phyloP scores from a whole-genome alignment of 2,113 vertebrate genomes.

The Poeciliopsis turrubarensis region DNA sequence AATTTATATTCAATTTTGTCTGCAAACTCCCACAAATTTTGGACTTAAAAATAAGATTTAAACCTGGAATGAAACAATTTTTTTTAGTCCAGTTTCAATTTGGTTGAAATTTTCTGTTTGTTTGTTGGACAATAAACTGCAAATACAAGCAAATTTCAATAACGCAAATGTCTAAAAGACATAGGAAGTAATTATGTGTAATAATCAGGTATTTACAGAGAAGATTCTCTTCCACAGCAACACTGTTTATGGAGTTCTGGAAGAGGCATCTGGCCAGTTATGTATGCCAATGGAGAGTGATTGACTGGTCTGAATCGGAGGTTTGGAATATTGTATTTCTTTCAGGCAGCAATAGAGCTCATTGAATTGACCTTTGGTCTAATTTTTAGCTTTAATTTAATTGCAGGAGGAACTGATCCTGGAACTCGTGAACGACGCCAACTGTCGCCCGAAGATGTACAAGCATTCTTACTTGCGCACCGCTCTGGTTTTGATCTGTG shows the following conservation, averaged over 20 bases:
- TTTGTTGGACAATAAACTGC: neutral
- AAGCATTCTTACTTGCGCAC: conserved; percentile 87
- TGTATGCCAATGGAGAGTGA: conserved; percentile 87
- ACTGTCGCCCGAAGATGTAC: conserved; percentile 67
- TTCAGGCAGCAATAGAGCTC: neutral
- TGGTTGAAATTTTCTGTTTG: neutral
- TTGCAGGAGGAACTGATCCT: conserved; percentile 90
- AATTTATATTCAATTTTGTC: neutral
- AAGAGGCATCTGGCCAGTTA: conserved; percentile 84
- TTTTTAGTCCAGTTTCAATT: neutral
- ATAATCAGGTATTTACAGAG: neutral
- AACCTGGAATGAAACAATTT: neutral
- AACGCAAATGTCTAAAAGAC: neutral
- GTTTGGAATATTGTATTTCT: conserved; percentile 43
- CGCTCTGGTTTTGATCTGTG: conserved; percentile 80
- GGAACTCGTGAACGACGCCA: conserved; percentile 80
- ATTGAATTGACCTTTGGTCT: neutral
- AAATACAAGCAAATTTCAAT: neutral
- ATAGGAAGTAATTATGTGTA: neutral
- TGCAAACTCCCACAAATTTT: neutral
- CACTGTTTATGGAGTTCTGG: conserved; percentile 94
- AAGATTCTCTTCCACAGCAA: conserved; percentile 78
- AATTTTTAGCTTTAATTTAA: neutral
- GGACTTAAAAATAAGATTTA: neutral
- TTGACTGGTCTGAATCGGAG: conserved; percentile 91